Base-by-base conservation (phyloP, 35 echinoderm and acorn worm genomes). In the Acanthaster planci region DNA sequence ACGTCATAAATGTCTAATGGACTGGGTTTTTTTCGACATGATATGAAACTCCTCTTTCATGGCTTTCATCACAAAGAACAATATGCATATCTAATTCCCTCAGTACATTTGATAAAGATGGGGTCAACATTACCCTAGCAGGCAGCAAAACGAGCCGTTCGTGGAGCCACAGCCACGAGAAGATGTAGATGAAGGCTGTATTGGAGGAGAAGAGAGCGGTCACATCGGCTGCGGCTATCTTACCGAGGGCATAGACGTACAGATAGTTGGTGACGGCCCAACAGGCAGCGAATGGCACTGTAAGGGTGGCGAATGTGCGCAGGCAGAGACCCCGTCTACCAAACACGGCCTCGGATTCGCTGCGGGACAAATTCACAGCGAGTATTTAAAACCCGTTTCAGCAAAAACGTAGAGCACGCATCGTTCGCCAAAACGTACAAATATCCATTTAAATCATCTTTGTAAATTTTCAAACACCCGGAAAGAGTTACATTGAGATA, bases 221-320 rank as follows among this genome's bases (percentile, higher is more conserved):
- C 60, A 99, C 96, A 38, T 94, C 96, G 38, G 96, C 96, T 14
- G 96, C 96, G 14, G 96, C 91, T 40, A 99, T 99, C n/a, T 81
- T 40, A 4, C 96, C 92, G 30, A 99, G 72, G 3, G 96, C 96
- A 52, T 90, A 91, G 10, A 93, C 92, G 82, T 99, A 99, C 89
- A 99, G 86, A 50, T 99, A 99, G 79, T 99, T 99, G 31, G 96
- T 99, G 0, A 88, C 81, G 21, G 83, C 83, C 96, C 96, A 99
- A 52, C 91, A 94, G 16, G 91, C 34, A 10, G 84, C 81, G 67
- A 99, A 99, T n/a, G 96, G 89, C 35, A 87, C 85, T 44, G 85
- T 76, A 17, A 84, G 80, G 18, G 77, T 58, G 21, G 84, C 82
- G 59, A 88, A 94, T 5, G 92, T 80, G 35, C 51, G 40, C 15